These are phyloP conservation scores for Helicolenus hilgendorfi DNA, from an alignment of 2,797 vertebrate genomes.

Conservation along the genomic window DNA sequence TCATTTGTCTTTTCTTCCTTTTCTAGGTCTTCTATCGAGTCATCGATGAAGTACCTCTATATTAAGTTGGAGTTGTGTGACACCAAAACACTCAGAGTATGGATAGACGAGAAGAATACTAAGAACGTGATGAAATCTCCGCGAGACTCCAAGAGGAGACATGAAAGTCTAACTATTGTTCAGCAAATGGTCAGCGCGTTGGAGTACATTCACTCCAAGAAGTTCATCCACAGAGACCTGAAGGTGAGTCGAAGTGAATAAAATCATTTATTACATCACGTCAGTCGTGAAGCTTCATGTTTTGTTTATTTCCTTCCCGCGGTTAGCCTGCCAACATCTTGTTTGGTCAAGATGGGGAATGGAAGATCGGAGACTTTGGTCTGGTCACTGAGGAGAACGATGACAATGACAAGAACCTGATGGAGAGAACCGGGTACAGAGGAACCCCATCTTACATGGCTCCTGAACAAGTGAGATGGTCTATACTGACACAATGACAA, in stretches of 20 bases:
- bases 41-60: constrained; percentile 83
- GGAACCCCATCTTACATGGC: constrained; percentile 94
- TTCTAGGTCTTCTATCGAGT: constrained; percentile 52
- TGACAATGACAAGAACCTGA: constrained; percentile 26
- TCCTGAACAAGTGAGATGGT: constrained; percentile 93
- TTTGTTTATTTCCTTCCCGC: background rate
- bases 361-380: constrained; percentile 96
- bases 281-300: background rate
- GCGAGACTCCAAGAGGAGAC: constrained; percentile 35
- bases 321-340: constrained; percentile 94
- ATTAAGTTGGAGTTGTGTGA: constrained; percentile 95
- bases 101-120: constrained; percentile 83
- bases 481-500: background rate
- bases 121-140: constrained; percentile 49
- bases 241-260: constrained; percentile 86
- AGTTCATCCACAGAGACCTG: constrained; percentile 94
- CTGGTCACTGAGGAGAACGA: constrained; percentile 85
- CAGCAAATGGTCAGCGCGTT: constrained; percentile 90
- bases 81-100: constrained; percentile 85
- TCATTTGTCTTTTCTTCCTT: background rate
- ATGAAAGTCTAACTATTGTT: constrained; percentile 79
- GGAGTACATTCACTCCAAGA: constrained; percentile 90
- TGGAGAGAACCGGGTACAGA: constrained; percentile 64
- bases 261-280: background rate
- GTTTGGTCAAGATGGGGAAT: constrained; percentile 79